Evolutionary conservation across 2,797 vertebrate species (phyloP), one percentile per base, ranked within the genome.

Genomic region (Heliangelus exortis): DNA sequence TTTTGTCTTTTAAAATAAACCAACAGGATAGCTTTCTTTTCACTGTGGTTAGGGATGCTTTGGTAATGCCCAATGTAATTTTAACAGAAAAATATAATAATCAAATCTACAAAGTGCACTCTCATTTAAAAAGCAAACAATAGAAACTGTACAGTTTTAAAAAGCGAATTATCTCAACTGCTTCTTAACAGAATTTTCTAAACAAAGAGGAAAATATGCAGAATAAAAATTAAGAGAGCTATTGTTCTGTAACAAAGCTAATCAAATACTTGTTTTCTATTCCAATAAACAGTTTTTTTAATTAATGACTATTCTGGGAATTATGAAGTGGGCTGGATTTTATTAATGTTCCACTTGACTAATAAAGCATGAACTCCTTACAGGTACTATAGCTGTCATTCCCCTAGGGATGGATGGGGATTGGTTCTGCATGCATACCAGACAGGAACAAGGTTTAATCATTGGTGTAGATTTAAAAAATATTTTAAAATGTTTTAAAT

Each of bases 231-330:
- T 92, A 84, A 95, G 90, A 84, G 84, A 91, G 84, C 67, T 94
- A 93, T 92, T 96, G 94, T 93, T 95, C 73, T 92, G 95, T 96
- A 96, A 97, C 96, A 97, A 97, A 97, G 93, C 94, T 96, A 85
- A 97, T 97, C 95, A 96, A 95, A 97, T 86, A 92, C 92, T 94
- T 93, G 94, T 96, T 97, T 97, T 96, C 95, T 95, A 78, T 95
- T 96, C 87, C 96, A 96, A 90, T 95, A 97, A 97, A 91, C 96
- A 90, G 43, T 1, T 92, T 95, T 96, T 96, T 86, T 23, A 97
- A 97, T 97, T 96, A 95, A 96, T 95, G 87, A 90, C 90, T 95
- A 86, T 80, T 92, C 86, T 90, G 79, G 95, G 97, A 97, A 97
- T 97, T 93, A 97, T 87, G 89, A 96, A 93, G 85, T 87, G 59